Conservation (phyloP, 2,113 vertebrate genomes). For the Mobula birostris region DNA sequence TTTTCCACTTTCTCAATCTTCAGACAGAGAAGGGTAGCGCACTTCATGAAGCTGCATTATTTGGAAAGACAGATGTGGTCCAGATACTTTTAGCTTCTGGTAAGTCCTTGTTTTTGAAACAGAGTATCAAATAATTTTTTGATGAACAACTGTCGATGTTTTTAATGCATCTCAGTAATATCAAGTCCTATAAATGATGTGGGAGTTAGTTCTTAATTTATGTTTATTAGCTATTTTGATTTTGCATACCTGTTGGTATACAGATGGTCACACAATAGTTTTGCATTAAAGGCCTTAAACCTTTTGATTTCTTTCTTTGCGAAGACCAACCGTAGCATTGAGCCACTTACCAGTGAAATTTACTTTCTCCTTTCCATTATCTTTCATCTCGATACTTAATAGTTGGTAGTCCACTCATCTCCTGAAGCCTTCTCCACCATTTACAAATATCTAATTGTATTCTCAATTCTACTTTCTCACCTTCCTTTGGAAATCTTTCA, state of each 20-base stretch:
- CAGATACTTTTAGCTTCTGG: conserved; percentile 90
- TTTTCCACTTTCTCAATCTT: conserved; percentile 52
- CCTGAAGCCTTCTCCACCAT: too few relatives aligned
- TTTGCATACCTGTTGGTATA: background rate
- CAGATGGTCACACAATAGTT: background rate
- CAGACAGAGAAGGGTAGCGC: conserved; percentile 98
- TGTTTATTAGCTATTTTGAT: background rate
- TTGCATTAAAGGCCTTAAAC: background rate
- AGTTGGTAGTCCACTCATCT: too few relatives aligned
- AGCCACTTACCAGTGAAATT: too few relatives aligned
- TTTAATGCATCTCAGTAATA: background rate
- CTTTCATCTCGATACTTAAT: too few relatives aligned
- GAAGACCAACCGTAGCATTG: background rate
- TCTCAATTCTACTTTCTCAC: too few relatives aligned
- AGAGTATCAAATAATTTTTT: background rate
- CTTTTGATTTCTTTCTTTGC: background rate
- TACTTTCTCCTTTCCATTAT: too few relatives aligned
- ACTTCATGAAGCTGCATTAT: conserved; percentile 95
- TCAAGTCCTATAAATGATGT: background rate
- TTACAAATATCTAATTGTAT: too few relatives aligned
- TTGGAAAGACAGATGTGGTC: conserved; percentile 93
- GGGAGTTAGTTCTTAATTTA: background rate
- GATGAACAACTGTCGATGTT: background rate
- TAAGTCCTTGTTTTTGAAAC: conserved; percentile 45
- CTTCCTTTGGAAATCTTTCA: too few relatives aligned